Evolutionary conservation across 2,888 invertebrate genomes (phyloP).

Genomic region (Diploptera punctata): DNA sequence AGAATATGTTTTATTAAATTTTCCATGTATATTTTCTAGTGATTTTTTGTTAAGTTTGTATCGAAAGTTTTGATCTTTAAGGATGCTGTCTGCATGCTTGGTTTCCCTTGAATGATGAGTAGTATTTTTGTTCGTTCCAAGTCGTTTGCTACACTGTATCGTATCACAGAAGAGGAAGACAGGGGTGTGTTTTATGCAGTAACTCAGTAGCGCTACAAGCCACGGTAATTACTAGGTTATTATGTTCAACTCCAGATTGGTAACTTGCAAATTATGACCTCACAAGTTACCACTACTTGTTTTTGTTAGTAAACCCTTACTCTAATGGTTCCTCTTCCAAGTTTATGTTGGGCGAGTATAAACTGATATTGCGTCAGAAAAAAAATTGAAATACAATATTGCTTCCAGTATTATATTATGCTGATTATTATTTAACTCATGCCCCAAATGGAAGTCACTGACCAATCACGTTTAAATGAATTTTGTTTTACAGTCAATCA

Average conservation of each 20-base stretch:
- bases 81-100: not conserved
- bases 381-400: too few relatives aligned
- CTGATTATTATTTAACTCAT: too few relatives aligned
- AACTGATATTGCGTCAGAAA: too few relatives aligned
- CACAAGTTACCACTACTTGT: not conserved
- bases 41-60: not conserved
- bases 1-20: not conserved
- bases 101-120: not conserved
- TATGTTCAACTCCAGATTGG: not conserved
- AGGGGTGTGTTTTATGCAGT: not conserved
- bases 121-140: not conserved
- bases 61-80: not conserved
- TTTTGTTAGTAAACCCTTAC: too few relatives aligned
- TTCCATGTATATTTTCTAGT: not conserved
- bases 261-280: not conserved
- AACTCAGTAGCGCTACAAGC: not conserved
- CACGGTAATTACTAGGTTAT: not conserved
- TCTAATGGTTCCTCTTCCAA: too few relatives aligned
- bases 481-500: too few relatives aligned
- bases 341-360: too few relatives aligned
- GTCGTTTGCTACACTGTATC: not conserved
- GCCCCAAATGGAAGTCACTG: too few relatives aligned
- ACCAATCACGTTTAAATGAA: too few relatives aligned
- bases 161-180: not conserved
- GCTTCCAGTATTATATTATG: too few relatives aligned